Base-by-base conservation (phyloP, 2,888 invertebrate genomes). In the Panzeria rudis region DNA sequence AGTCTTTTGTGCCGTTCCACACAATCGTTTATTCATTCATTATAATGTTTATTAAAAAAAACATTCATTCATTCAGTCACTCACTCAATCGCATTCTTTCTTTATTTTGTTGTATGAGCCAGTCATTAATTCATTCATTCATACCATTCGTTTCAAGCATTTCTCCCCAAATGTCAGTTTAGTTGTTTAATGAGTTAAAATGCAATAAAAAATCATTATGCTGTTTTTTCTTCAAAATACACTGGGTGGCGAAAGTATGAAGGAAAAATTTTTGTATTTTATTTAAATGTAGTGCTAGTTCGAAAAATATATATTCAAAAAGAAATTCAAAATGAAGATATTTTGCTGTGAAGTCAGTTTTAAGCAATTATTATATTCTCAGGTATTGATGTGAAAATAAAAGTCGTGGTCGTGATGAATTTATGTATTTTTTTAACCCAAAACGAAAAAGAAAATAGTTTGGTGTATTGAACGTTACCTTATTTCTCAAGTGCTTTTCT, bases 131-230 rank as follows among this genome's bases (percentile, higher is more conserved):
- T 61, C 54, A 38, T 77, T 69, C 68, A 69, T 62, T 84, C 69
- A 44, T 64, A 52, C 47, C 50, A 23, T 38, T 32, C 54, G 17
- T 9, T 52, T 7, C 47, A 71, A 56, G 38, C 68, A 66, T 71
- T 59, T 81, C 71, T 50, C 41, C 59, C 32, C 66, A 76, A 75
- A 78, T 83, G 72, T 68, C 78, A 83, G 62, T 80, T 84, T 62
- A 68, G 64, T 68, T 76, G 25, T 61, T 84, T 85, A 85, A 85
- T 85, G 77, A 82, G 81, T 78, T 85, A 71, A 73, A 84, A 79
- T 79, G 64, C 38, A 69, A 84, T 62, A 59, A 84, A 64, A 79
- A 73, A 54, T 32, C 62, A 78, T 69, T 62, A 78, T 78, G 61
- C 52, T 69, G 69, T 62, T 52, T 17, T 69, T 41, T 62, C 23